Evolutionary conservation across 2,113 vertebrate species (phyloP).

Genomic region (Nymphicus hollandicus): DNA sequence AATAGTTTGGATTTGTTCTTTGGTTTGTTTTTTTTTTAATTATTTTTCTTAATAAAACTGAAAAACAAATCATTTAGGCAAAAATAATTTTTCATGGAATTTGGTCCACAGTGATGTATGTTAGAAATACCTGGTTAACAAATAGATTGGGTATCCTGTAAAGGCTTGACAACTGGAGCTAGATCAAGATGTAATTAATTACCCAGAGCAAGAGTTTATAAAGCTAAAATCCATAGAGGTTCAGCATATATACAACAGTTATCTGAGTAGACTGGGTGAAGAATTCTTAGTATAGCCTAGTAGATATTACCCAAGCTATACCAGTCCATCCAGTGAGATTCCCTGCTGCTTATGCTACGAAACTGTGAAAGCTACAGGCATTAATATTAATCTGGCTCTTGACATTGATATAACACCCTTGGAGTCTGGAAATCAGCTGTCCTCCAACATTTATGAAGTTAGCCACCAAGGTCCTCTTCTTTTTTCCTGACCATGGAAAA

Average conservation of each 20-base stretch:
- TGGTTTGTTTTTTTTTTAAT: background rate
- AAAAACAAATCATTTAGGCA: background rate
- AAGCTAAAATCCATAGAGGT: background rate
- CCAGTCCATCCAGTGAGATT: background rate
- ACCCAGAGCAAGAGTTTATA: background rate
- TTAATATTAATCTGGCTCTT: conserved; percentile 1
- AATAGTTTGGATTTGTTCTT: background rate
- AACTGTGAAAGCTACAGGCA: background rate
- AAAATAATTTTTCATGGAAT: background rate
- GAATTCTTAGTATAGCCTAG: background rate
- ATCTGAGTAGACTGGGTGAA: background rate
- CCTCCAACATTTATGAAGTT: background rate
- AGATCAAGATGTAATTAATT: background rate
- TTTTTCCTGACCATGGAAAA: background rate
- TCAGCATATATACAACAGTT: background rate
- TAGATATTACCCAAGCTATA: background rate
- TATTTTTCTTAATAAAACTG: background rate
- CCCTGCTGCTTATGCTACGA: background rate
- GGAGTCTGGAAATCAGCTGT: background rate
- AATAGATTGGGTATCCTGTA: background rate
- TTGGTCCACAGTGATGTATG: background rate
- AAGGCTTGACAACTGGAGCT: background rate
- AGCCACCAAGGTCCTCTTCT: background rate
- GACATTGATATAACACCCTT: background rate
- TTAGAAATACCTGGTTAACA: background rate